Conservation (phyloP, 2,797 vertebrate genomes). For the Mallotus villosus region DNA sequence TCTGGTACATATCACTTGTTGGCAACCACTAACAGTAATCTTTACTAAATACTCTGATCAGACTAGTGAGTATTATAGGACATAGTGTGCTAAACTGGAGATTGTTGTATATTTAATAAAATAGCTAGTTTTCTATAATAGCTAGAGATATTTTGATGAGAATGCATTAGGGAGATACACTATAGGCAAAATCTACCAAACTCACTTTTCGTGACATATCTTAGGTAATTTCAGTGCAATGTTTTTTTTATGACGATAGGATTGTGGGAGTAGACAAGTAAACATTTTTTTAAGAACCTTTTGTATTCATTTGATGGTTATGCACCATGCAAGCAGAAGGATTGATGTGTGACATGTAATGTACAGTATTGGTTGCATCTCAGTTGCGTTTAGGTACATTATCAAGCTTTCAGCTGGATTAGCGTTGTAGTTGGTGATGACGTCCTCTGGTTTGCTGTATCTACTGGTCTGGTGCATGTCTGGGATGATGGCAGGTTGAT, state of each 20-base stretch:
- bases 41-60: constrained; percentile 61
- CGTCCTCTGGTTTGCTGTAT: constrained; percentile 6
- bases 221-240: background rate
- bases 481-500: constrained; percentile 5
- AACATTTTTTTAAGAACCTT: background rate
- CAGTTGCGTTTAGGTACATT: background rate
- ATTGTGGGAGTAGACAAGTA: background rate
- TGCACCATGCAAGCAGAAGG: background rate
- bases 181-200: background rate
- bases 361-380: constrained; percentile 11
- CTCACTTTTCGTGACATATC: constrained; percentile 22
- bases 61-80: constrained; percentile 51
- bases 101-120: constrained; percentile 74
- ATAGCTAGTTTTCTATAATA: constrained; percentile 69
- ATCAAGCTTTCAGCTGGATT: constrained; percentile 16
- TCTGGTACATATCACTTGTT: constrained; percentile 31
- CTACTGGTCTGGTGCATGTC: background rate
- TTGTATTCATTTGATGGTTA: background rate
- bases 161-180: constrained; percentile 23
- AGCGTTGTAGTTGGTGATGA: constrained; percentile 10
- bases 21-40: constrained; percentile 46
- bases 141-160: constrained; percentile 57
- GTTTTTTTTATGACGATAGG: background rate
- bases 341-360: background rate
- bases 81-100: constrained; percentile 59